phyloP scores from a whole-genome alignment of 2,888 invertebrate species.

The Lutraria lutraria region DNA sequence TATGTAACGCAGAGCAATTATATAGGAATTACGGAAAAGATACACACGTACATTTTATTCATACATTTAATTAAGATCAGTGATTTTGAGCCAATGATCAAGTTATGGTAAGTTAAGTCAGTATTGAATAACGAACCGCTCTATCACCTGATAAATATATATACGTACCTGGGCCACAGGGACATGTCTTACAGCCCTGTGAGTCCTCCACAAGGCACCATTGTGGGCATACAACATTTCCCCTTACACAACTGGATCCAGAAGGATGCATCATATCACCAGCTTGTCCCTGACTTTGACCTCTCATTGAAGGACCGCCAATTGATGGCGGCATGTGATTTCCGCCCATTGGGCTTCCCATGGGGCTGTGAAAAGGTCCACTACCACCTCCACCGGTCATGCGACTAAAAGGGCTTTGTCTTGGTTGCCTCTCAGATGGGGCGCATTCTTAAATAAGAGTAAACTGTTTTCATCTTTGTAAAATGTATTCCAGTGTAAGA shows the following conservation, averaged over 20 bases:
- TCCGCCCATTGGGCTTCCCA: conserved; percentile 57
- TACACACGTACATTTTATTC: too few species aligned
- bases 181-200: conserved; percentile 71
- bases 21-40: too few species aligned
- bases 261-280: conserved; percentile 40
- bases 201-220: conserved; percentile 70
- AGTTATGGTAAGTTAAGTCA: too few species aligned
- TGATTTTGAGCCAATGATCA: too few species aligned
- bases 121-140: too few species aligned
- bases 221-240: conserved; percentile 68
- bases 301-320: conserved; percentile 56
- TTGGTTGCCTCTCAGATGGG: conserved; percentile 24
- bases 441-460: conserved; percentile 4
- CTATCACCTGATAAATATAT: neutral
- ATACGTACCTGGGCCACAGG: conserved; percentile 69
- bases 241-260: conserved; percentile 61
- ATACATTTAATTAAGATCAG: too few species aligned
- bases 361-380: conserved; percentile 33
- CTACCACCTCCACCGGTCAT: conserved; percentile 28
- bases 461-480: too few species aligned
- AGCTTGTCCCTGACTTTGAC: conserved; percentile 41
- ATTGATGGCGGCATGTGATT: conserved; percentile 39
- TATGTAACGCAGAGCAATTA: too few species aligned
- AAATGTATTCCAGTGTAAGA: too few species aligned
- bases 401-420: conserved; percentile 41